Evolutionary conservation across 2,113 vertebrate genomes (phyloP).

Genomic region (Pelvicachromis taeniatus): DNA sequence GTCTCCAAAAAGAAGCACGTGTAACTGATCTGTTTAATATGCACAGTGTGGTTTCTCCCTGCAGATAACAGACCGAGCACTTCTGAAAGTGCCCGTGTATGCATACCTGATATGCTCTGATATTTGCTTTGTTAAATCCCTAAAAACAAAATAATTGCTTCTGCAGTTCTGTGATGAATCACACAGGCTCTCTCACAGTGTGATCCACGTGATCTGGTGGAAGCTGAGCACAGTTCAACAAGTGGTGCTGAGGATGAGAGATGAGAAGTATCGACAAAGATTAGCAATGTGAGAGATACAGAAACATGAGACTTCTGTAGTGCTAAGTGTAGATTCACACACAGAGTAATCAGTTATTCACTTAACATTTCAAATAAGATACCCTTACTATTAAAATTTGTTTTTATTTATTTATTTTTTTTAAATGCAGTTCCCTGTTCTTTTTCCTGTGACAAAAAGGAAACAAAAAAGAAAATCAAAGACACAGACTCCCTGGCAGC

Average conservation of each 20-base stretch:
- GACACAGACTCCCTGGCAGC: not conserved
- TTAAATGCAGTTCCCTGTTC: not conserved
- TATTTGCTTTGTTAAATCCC: constrained; percentile 1
- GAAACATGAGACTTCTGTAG: not conserved
- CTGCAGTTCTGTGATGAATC: not conserved
- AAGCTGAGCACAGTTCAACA: not conserved
- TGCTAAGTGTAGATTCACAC: not conserved
- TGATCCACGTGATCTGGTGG: not conserved
- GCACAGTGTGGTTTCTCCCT: not conserved
- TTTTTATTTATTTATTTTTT: no score
- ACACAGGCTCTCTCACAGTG: not conserved
- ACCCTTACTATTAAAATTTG: not conserved
- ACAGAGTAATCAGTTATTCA: not conserved
- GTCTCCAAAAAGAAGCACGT: not conserved
- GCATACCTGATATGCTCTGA: constrained; percentile 16
- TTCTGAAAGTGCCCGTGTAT: constrained; percentile 25
- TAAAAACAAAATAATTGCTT: not conserved
- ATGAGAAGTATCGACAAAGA: not conserved
- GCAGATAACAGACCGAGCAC: constrained; percentile 33
- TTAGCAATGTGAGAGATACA: not conserved
- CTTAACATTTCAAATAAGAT: not conserved
- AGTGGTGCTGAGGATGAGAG: not conserved
- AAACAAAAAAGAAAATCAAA: not conserved
- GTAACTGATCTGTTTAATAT: not conserved
- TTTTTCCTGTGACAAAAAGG: not conserved